phyloP scores from a whole-genome alignment of 2,113 vertebrate species.

The Pterocles gutturalis region DNA sequence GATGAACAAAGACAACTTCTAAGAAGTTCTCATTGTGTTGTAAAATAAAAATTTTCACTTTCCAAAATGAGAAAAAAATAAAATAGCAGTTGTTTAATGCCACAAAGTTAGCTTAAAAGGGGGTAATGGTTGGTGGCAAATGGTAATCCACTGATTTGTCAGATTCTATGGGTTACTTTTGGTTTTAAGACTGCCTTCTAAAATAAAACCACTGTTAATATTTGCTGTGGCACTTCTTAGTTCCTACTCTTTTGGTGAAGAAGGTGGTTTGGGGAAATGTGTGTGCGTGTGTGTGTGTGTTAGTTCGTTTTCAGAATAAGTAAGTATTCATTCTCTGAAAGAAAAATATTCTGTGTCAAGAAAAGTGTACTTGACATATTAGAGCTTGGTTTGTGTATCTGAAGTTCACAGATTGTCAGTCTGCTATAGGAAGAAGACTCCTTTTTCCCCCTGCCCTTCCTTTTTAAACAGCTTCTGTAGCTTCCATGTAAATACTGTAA shows the following conservation, averaged over 20 bases:
- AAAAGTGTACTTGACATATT: fast-evolving
- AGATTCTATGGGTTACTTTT: neutral
- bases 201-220: neutral
- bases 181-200: neutral
- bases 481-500: neutral
- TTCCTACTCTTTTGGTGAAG: neutral
- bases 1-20: neutral
- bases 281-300: neutral
- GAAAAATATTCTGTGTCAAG: neutral
- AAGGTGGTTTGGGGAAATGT: neutral
- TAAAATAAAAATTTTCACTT: neutral
- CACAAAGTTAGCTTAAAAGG: neutral
- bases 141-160: neutral
- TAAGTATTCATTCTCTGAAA: neutral
- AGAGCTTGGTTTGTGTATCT: neutral
- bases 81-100: neutral
- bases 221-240: neutral
- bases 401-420: neutral
- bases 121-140: neutral
- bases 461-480: neutral
- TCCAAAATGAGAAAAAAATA: neutral
- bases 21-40: neutral
- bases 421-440: neutral
- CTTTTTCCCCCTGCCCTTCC: fast-evolving
- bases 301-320: neutral